These are phyloP conservation scores for Gila orcuttii DNA, from an alignment of 2,113 vertebrate species.

Conservation along the genomic window DNA sequence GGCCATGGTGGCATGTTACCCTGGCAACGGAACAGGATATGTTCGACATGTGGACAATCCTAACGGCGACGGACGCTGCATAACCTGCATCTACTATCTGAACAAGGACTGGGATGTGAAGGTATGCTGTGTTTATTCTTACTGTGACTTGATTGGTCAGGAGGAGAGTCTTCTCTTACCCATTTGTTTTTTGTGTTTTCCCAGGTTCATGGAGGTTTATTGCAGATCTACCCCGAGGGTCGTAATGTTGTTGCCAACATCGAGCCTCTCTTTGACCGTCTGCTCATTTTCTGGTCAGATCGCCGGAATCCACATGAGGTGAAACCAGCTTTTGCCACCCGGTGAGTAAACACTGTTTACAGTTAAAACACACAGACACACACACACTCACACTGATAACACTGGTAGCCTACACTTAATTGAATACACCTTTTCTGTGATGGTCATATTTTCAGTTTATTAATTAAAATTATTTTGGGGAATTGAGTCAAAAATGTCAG, in stretches of 20 bases:
- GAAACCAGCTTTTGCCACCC: slow-evolving; percentile 85
- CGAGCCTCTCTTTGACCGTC: slow-evolving; percentile 86
- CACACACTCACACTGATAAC: neutral
- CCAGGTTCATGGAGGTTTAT: slow-evolving; percentile 85
- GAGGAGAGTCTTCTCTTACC: neutral
- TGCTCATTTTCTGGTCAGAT: slow-evolving; percentile 94
- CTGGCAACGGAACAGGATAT: slow-evolving; percentile 87
- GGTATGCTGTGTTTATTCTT: slow-evolving; percentile 68
- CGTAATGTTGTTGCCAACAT: slow-evolving; percentile 87
- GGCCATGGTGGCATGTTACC: slow-evolving; percentile 95
- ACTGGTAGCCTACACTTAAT: neutral
- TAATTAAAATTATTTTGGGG: neutral
- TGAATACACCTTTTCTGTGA: neutral
- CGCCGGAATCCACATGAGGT: slow-evolving; percentile 92
- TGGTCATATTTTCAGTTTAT: neutral
- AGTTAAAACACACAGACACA: neutral
- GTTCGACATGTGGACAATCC: slow-evolving; percentile 93
- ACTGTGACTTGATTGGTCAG: neutral
- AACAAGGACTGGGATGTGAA: slow-evolving; percentile 90
- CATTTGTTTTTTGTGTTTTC: slow-evolving; percentile 18
- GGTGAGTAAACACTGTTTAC: slow-evolving; percentile 69
- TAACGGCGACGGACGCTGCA: slow-evolving; percentile 87
- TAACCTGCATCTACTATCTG: slow-evolving; percentile 95
- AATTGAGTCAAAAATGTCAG: neutral
- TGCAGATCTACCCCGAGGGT: slow-evolving; percentile 89